A percentile compares a stretch with the other conserved stretches of the same genome.
These are phyloP conservation scores for Leuciscus idus DNA, from an alignment of 2,113 vertebrate genomes.

Conservation along the genomic window DNA sequence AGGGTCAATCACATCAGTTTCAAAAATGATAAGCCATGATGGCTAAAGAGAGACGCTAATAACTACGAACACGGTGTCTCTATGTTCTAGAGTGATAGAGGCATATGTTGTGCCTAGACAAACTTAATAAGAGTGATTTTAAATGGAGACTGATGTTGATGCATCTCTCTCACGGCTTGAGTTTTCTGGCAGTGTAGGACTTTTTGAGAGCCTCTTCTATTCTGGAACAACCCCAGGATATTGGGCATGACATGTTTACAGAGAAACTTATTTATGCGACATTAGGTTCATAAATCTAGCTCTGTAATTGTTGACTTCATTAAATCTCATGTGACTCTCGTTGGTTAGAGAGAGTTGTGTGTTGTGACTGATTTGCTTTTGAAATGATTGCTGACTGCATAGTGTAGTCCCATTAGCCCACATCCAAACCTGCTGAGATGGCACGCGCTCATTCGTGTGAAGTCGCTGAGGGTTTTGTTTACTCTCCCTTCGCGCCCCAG, in stretches of 20 bases:
- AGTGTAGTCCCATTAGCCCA: background rate
- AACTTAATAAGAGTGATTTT: background rate
- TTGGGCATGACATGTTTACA: constrained; percentile 37
- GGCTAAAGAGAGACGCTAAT: constrained; percentile 1
- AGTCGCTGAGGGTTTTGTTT: background rate
- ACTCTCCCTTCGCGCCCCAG: background rate
- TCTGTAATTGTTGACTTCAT: constrained; percentile 24
- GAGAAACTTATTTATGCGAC: constrained; percentile 44
- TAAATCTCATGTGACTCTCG: constrained; percentile 46
- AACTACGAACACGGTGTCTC: background rate
- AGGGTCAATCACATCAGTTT: background rate
- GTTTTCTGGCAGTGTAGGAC: background rate
- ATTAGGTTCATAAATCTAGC: constrained; percentile 45
- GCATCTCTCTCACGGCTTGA: background rate
- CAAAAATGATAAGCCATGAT: background rate
- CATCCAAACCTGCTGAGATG: constrained; percentile 21
- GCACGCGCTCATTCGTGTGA: background rate
- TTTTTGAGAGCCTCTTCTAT: background rate
- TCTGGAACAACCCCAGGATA: constrained; percentile 18
- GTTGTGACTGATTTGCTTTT: background rate
- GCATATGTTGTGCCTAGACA: background rate
- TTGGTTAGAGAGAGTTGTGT: constrained; percentile 23
- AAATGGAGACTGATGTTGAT: background rate
- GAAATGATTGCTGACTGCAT: background rate
- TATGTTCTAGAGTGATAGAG: background rate